Conservation (phyloP, 1,140 invertebrate genomes). For the Formica exsecta region DNA sequence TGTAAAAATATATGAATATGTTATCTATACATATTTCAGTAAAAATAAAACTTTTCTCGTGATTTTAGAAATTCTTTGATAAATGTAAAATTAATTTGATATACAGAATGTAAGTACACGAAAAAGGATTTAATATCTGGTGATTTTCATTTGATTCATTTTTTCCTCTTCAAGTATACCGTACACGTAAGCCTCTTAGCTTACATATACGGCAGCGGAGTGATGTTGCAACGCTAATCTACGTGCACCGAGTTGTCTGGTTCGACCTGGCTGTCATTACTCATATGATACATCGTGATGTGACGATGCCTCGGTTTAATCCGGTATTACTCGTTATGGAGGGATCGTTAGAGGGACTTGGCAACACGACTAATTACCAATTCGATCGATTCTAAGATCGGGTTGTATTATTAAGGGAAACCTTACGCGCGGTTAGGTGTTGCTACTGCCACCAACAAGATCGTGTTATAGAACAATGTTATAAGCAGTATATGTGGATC, state of each 20-base stretch:
- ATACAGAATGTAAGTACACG: not conserved
- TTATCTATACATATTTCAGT: not conserved
- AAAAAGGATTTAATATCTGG: not conserved
- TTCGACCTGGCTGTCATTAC: constrained; percentile 31
- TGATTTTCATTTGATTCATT: not conserved
- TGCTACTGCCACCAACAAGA: not conserved
- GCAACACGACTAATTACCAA: constrained; percentile 51
- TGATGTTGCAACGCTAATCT: constrained; percentile 29
- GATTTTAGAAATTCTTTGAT: not conserved
- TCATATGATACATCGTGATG: constrained; percentile 35
- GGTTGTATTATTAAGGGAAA: constrained; percentile 36
- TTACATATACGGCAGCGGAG: not conserved
- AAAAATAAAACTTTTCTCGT: not conserved
- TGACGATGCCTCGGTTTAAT: constrained; percentile 26
- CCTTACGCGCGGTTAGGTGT: constrained; percentile 4
- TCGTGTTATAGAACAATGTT: not conserved
- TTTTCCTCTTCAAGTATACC: not conserved
- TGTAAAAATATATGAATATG: not conserved
- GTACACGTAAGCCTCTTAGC: constrained; percentile 8
- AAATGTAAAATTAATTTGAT: not conserved
- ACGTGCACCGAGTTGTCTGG: constrained; percentile 35
- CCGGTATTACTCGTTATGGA: constrained; percentile 28
- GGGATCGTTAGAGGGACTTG: constrained; percentile 51
- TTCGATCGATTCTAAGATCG: constrained; percentile 41
- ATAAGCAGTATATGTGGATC: not conserved